These are phyloP conservation scores for Lordiphosa andalusiaca DNA, from an alignment of 2,888 invertebrate species.

Conservation along the genomic window DNA sequence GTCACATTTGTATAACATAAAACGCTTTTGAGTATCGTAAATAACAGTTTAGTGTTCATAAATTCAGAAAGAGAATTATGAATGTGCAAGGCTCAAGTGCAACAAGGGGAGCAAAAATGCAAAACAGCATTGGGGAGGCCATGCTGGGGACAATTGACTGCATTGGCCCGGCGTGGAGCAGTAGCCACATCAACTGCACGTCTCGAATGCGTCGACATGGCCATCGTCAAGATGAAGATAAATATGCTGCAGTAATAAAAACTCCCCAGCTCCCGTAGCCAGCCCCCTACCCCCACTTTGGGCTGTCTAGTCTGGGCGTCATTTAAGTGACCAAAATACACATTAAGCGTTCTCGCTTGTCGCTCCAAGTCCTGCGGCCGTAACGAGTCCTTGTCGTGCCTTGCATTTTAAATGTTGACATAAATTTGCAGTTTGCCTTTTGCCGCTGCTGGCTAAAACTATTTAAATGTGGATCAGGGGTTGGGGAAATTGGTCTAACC, in stretches of 20 bases:
- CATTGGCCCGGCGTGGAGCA: slow-evolving; percentile 31
- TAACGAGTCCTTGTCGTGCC: slow-evolving; percentile 34
- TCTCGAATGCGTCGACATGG: slow-evolving; percentile 58
- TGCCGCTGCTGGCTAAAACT: slow-evolving; percentile 53
- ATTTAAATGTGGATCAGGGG: slow-evolving; percentile 44
- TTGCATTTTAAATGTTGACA: slow-evolving; percentile 62
- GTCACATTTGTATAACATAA: slow-evolving; percentile 69
- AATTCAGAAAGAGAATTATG: slow-evolving; percentile 77
- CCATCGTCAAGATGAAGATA: slow-evolving; percentile 56
- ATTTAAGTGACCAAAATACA: slow-evolving; percentile 66
- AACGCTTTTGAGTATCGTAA: slow-evolving; percentile 77
- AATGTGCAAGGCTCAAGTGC: slow-evolving; percentile 62
- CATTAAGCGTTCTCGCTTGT: slow-evolving; percentile 55
- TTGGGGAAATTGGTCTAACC: slow-evolving; percentile 1
- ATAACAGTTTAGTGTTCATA: slow-evolving; percentile 78
- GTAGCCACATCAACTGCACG: slow-evolving; percentile 59
- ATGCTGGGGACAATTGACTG: slow-evolving; percentile 52
- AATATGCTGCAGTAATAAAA: slow-evolving; percentile 68
- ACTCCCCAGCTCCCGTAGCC: slow-evolving; percentile 29
- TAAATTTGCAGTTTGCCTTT: slow-evolving; percentile 59
- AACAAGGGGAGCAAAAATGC: slow-evolving; percentile 40
- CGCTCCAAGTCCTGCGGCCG: slow-evolving; percentile 27
- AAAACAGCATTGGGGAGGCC: slow-evolving; percentile 55
- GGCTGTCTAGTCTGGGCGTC: slow-evolving; percentile 30
- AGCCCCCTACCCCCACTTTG: slow-evolving; percentile 24